These are phyloP conservation scores for Caracal caracal DNA, from an alignment of 2,113 vertebrate species.

Conservation along the genomic window DNA sequence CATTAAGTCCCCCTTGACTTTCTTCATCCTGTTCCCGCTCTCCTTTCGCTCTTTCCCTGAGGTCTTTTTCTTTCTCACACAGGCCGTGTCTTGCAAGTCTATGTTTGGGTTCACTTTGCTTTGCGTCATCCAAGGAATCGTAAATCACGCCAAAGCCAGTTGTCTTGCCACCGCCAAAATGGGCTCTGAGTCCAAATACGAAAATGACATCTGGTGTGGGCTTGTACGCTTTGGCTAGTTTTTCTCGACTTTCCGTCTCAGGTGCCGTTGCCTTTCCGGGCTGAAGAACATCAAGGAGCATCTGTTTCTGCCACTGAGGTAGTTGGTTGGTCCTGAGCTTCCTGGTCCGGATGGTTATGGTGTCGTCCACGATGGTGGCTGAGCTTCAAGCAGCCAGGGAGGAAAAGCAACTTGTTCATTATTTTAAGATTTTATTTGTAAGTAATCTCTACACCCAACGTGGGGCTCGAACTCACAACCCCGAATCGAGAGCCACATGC, in stretches of 20 bases:
- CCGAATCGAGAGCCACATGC: not conserved
- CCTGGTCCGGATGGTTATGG: not conserved
- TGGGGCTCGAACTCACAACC: not conserved
- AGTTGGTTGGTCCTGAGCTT: not conserved
- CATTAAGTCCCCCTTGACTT: not conserved
- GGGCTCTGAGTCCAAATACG: not conserved
- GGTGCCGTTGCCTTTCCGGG: not conserved
- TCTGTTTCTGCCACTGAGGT: not conserved
- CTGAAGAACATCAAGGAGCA: not conserved
- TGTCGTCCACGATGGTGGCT: not conserved
- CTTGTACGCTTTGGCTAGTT: not conserved
- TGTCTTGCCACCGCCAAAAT: not conserved
- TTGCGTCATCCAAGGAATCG: not conserved
- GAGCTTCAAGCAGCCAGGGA: not conserved
- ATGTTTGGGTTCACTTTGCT: not conserved
- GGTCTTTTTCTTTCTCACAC: not conserved
- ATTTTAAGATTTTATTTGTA: not conserved
- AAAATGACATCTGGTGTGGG: not conserved
- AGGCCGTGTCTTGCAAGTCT: not conserved
- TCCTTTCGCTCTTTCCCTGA: not conserved
- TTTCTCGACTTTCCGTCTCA: not conserved
- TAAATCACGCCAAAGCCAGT: not conserved
- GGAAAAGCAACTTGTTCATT: not conserved
- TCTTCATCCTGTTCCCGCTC: not conserved
- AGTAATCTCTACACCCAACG: not conserved